phyloP scores from a whole-genome alignment of 2,888 invertebrate genomes.

The Limnephilus lunatus region DNA sequence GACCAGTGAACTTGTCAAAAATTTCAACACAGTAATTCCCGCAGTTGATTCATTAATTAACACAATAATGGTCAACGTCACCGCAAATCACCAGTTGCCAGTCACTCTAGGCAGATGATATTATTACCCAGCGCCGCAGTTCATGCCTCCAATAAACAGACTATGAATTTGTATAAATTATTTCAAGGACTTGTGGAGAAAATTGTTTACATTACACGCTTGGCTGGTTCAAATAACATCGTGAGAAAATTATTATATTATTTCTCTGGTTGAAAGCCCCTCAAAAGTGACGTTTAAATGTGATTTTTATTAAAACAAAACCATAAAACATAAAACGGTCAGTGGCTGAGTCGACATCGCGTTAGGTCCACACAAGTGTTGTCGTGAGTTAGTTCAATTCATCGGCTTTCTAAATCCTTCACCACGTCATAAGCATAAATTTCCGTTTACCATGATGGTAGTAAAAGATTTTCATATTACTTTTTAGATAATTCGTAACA shows the following conservation, averaged over 20 bases:
- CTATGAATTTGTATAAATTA: slow-evolving; percentile 24
- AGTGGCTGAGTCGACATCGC: no score
- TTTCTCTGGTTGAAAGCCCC: background rate
- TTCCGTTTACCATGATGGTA: no score
- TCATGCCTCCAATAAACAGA: background rate
- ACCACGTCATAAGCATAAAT: no score
- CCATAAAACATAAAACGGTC: background rate
- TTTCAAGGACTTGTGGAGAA: slow-evolving; percentile 20
- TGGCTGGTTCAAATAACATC: slow-evolving; percentile 8
- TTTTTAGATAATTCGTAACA: no score
- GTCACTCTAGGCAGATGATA: background rate
- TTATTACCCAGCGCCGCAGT: background rate
- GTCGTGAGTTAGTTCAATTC: no score
- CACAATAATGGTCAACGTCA: background rate
- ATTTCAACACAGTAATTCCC: slow-evolving; percentile 6
- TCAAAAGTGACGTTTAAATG: background rate
- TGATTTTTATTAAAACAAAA: background rate
- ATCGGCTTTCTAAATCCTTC: no score
- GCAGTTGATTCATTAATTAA: slow-evolving; percentile 4
- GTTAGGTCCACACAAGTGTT: no score
- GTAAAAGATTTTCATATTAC: no score
- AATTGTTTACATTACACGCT: slow-evolving; percentile 6
- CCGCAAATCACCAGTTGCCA: background rate
- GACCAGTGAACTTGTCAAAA: slow-evolving; percentile 40
- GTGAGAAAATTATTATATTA: slow-evolving; percentile 32